phyloP scores from a whole-genome alignment of 1,140 invertebrate species.

The Pogonomyrmex californicus region DNA sequence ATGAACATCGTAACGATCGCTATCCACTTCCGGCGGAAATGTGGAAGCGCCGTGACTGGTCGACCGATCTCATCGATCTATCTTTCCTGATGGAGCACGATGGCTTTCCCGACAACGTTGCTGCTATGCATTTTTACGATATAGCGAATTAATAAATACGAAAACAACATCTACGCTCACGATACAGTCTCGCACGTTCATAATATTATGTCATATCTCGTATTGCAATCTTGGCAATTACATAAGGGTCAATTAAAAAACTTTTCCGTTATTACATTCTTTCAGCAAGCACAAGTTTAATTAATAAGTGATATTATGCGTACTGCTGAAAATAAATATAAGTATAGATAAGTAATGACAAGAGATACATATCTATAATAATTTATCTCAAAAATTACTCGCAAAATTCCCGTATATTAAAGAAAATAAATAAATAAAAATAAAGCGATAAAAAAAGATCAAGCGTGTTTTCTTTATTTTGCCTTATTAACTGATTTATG shows the following conservation, averaged over 20 bases:
- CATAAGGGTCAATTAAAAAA: conserved; percentile 22
- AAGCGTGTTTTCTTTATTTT: background rate
- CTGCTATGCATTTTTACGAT: conserved; percentile 2
- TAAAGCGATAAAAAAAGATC: background rate
- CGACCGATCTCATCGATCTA: conserved; percentile 67
- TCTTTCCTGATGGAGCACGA: conserved; percentile 66
- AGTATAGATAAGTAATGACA: background rate
- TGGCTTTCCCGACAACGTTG: conserved; percentile 60
- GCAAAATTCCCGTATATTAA: background rate
- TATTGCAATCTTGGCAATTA: conserved; percentile 9
- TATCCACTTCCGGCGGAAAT: conserved; percentile 81
- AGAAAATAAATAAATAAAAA: background rate
- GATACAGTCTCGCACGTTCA: background rate
- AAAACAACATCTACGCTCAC: background rate
- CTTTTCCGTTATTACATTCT: background rate
- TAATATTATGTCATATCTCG: background rate
- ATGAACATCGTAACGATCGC: conserved; percentile 72
- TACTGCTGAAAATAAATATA: background rate
- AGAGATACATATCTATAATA: background rate
- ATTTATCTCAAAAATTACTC: background rate
- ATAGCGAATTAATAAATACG: background rate
- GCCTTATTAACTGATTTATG: background rate
- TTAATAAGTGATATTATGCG: conserved; percentile 18
- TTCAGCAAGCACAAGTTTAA: background rate
- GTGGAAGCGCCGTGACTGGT: conserved; percentile 64